phyloP scores from a whole-genome alignment of 2,797 vertebrate species.

The Percopsis omiscomaycus region DNA sequence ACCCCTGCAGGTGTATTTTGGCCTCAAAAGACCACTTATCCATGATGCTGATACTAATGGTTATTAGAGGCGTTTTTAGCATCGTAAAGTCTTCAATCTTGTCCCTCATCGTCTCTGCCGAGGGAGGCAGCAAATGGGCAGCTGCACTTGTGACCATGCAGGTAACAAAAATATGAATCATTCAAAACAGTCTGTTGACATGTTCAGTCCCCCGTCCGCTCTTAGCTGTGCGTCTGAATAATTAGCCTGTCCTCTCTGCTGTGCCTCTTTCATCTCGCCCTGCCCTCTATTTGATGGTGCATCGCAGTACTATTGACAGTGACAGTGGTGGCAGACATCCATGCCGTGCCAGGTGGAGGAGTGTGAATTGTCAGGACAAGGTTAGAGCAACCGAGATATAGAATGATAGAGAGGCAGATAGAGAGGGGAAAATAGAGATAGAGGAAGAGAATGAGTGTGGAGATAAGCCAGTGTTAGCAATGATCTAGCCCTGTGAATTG shows the following conservation, averaged over 20 bases:
- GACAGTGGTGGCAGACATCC: constrained; percentile 65
- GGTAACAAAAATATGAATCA: constrained; percentile 70
- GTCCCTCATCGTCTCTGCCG: constrained; percentile 38
- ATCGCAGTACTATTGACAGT: constrained; percentile 64
- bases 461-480: constrained; percentile 39
- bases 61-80: constrained; percentile 9
- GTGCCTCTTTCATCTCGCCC: constrained; percentile 61
- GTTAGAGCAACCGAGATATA: constrained; percentile 17
- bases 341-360: constrained; percentile 59
- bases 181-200: constrained; percentile 69
- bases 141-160: constrained; percentile 56
- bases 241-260: constrained; percentile 68
- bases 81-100: constrained; percentile 52
- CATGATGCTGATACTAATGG: too few species aligned
- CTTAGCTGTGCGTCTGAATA: constrained; percentile 71
- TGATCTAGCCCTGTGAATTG: constrained; percentile 24
- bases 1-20: constrained; percentile 4
- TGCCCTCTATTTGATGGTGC: constrained; percentile 57
- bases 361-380: constrained; percentile 51
- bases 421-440: constrained; percentile 8
- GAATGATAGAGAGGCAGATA: neutral
- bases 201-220: constrained; percentile 56
- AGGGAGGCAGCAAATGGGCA: constrained; percentile 38
- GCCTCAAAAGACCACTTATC: constrained; percentile 27
- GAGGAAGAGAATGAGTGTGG: constrained; percentile 4